These are phyloP conservation scores for Neomonachus schauinslandi DNA, from an alignment of 2,113 vertebrate species.

Conservation along the genomic window DNA sequence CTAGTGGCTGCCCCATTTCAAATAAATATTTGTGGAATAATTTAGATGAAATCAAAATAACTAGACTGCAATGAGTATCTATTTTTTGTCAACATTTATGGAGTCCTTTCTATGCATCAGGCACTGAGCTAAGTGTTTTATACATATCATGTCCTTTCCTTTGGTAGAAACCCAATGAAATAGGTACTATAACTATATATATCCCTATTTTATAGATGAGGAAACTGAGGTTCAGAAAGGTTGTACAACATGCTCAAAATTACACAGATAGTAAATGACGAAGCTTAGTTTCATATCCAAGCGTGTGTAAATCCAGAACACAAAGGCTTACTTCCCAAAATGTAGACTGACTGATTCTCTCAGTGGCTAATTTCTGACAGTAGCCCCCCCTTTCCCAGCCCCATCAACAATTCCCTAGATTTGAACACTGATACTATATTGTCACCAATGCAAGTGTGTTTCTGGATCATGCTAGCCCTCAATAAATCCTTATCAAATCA, in stretches of 20 bases:
- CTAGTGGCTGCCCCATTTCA: not conserved
- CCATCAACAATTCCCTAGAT: not conserved
- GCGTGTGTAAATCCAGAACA: not conserved
- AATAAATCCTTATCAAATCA: not conserved
- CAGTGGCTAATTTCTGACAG: too few relatives aligned
- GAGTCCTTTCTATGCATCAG: not conserved
- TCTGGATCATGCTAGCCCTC: not conserved
- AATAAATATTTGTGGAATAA: not conserved
- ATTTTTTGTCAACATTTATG: not conserved
- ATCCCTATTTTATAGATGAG: not conserved
- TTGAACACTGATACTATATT: not conserved
- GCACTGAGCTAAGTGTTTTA: not conserved
- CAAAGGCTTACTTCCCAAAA: not conserved
- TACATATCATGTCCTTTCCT: not conserved
- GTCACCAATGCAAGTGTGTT: not conserved
- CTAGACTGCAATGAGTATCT: not conserved
- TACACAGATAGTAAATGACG: not conserved
- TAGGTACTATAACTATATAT: not conserved
- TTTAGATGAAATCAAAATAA: not conserved
- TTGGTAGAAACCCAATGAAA: not conserved
- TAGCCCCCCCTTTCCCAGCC: too few relatives aligned
- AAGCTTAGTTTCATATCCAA: not conserved
- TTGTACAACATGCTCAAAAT: not conserved
- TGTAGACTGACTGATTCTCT: rapidly evolving
- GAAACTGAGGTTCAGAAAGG: not conserved